Evolutionary conservation across 2,113 vertebrate species (phyloP).

Genomic region (Crotalus viridis): DNA sequence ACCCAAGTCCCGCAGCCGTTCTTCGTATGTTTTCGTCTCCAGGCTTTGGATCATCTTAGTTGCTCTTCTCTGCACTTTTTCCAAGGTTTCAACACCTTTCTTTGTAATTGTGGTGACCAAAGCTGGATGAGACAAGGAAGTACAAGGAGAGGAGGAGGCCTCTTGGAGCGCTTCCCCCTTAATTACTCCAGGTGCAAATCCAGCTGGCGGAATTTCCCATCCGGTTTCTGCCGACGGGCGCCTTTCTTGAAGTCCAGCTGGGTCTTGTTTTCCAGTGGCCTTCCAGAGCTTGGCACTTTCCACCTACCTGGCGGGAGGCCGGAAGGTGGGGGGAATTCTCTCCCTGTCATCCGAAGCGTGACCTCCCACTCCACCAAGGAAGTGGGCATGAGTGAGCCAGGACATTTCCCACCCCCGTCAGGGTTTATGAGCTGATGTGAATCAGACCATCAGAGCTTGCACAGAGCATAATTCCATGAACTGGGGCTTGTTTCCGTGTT

Average conservation of each 20-base stretch:
- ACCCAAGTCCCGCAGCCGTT: no score
- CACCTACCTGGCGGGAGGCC: neutral
- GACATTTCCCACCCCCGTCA: neutral
- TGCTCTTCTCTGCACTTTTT: neutral
- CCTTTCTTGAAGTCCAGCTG: neutral
- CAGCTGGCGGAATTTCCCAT: neutral
- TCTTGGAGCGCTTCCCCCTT: neutral
- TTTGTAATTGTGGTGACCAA: neutral
- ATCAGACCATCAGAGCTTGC: neutral
- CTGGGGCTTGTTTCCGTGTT: neutral
- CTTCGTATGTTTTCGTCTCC: no score
- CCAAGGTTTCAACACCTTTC: neutral
- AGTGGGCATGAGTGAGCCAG: neutral
- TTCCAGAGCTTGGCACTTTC: neutral
- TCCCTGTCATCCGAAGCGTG: neutral
- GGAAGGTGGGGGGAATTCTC: neutral
- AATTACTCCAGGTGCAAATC: neutral
- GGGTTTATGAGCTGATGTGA: neutral
- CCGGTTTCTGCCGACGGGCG: neutral
- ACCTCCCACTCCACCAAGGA: neutral
- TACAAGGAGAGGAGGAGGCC: neutral
- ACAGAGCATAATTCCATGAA: neutral
- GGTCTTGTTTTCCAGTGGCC: no score
- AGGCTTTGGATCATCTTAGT: neutral
- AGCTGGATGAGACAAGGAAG: neutral